A percentile compares a stretch with the other conserved stretches of the same genome.
These are phyloP conservation scores for Dinomys branickii DNA, from an alignment of 2,113 vertebrate species.

Conservation along the genomic window DNA sequence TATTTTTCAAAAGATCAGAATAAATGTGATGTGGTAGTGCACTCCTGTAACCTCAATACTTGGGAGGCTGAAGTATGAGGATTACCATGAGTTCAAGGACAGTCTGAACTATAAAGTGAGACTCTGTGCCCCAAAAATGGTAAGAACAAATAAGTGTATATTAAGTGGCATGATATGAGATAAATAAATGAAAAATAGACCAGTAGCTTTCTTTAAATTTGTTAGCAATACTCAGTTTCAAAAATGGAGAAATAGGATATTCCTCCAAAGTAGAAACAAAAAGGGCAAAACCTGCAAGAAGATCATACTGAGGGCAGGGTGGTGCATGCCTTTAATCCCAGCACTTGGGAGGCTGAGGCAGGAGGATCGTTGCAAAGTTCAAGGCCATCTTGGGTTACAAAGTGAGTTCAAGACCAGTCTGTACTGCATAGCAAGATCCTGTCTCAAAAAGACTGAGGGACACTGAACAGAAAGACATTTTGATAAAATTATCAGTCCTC, in stretches of 20 bases:
- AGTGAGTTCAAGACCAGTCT: no score
- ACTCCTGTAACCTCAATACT: no score
- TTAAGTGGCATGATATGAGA: background rate
- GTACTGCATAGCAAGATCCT: no score
- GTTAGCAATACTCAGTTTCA: background rate
- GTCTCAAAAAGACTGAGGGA: no score
- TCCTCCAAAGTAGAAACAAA: background rate
- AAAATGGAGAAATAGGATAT: background rate
- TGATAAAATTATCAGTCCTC: background rate
- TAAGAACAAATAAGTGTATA: background rate
- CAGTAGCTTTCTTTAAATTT: background rate
- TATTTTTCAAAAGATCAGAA: background rate
- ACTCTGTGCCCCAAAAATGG: background rate
- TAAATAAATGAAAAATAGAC: conserved; percentile 28
- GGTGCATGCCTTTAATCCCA: no score
- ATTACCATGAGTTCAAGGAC: no score
- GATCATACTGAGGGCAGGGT: no score
- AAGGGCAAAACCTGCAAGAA: background rate
- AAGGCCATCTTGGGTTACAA: no score
- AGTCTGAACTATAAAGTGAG: no score
- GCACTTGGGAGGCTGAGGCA: no score
- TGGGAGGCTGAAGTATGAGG: no score
- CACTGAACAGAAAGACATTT: background rate
- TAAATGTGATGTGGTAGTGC: background rate
- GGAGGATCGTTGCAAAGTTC: no score